These are phyloP conservation scores for Notoglanidium macrostoma DNA, from an alignment of 2,797 vertebrate genomes.

Conservation along the genomic window DNA sequence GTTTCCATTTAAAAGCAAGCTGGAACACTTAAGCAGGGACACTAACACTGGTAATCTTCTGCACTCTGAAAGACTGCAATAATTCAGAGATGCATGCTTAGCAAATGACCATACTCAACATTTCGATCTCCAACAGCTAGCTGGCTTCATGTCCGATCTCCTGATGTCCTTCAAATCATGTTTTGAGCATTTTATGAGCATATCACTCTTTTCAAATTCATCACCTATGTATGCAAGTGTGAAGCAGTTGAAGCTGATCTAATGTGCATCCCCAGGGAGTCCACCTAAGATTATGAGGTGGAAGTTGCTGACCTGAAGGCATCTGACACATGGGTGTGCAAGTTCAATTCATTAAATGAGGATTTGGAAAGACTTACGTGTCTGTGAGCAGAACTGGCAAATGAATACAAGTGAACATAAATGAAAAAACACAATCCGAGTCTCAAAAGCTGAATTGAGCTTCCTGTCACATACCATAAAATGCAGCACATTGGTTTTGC, in stretches of 20 bases:
- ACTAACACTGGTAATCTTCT: conserved; percentile 54
- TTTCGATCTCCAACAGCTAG: conserved; percentile 28
- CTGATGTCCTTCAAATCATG: too few relatives aligned
- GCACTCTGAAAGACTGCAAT: conserved; percentile 57
- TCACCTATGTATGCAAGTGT: conserved; percentile 49
- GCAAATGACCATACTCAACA: too few relatives aligned
- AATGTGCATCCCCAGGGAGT: conserved; percentile 51
- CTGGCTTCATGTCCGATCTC: conserved; percentile 25
- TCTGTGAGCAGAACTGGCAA: conserved; percentile 39
- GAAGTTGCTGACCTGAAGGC: conserved; percentile 54
- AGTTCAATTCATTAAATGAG: conserved; percentile 56
- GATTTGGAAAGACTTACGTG: conserved; percentile 47
- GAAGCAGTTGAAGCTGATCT: conserved; percentile 44
- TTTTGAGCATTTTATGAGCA: conserved; percentile 48
- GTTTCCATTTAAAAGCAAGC: conserved; percentile 7
- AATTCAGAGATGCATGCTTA: background rate
- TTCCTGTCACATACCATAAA: conserved; percentile 57
- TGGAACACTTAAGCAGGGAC: conserved; percentile 38
- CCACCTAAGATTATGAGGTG: conserved; percentile 52
- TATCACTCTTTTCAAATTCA: conserved; percentile 46
- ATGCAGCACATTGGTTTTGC: conserved; percentile 54
- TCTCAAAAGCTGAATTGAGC: conserved; percentile 58
- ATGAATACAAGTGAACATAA: conserved; percentile 38
- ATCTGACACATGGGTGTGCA: conserved; percentile 53
- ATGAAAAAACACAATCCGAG: conserved; percentile 40